Percentiles rank a stretch among this genome's conserved stretches.
Conservation (phyloP, 1,140 invertebrate species). For the Drosophila arizonae region DNA sequence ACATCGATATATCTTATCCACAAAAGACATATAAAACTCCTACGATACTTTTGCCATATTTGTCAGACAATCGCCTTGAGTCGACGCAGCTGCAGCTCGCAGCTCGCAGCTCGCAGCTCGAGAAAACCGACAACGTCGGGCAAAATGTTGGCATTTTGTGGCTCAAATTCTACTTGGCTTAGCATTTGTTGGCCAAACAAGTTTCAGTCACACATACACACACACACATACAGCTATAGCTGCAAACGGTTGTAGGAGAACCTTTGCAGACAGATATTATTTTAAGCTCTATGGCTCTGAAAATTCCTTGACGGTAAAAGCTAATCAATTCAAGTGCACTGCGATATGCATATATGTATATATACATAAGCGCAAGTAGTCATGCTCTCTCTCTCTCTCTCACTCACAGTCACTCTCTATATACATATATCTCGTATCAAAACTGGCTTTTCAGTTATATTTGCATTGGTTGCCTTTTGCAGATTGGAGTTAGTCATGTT, state of each 20-base stretch:
- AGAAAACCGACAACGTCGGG: conserved; percentile 27
- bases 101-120: conserved; percentile 23
- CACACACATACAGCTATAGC: conserved; percentile 15
- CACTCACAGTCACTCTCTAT: neutral
- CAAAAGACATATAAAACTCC: conserved; percentile 47
- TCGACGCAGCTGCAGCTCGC: conserved; percentile 46
- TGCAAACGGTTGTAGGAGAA: conserved; percentile 27
- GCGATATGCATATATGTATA: neutral
- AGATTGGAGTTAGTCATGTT: conserved; percentile 7
- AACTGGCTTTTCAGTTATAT: neutral
- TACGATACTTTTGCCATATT: conserved; percentile 74
- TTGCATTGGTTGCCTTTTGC: conserved; percentile 3
- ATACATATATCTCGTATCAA: neutral
- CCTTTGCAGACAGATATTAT: conserved; percentile 7
- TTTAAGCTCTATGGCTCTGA: neutral
- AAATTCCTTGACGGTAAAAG: neutral
- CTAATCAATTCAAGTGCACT: neutral
- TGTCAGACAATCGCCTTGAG: conserved; percentile 63
- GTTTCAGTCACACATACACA: conserved; percentile 50
- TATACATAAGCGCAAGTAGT: neutral
- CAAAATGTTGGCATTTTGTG: conserved; percentile 43
- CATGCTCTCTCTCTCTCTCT: neutral
- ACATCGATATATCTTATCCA: neutral
- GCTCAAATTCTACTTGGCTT: conserved; percentile 64
- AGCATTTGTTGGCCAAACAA: conserved; percentile 62